Conservation (phyloP, 2,888 invertebrate species). For the Priocnemis perturbator region DNA sequence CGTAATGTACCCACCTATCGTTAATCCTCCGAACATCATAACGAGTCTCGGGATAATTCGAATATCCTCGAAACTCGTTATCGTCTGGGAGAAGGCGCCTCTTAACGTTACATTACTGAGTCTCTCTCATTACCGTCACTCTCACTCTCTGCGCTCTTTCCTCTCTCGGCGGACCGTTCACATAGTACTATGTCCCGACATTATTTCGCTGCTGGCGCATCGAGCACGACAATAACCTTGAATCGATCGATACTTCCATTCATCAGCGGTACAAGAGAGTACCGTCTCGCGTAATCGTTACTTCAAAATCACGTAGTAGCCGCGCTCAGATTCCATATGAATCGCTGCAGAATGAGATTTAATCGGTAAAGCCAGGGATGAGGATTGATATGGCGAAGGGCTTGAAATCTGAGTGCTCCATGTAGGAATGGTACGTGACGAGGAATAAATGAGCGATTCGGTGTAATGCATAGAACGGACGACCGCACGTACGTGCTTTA, state of each 20-base stretch:
- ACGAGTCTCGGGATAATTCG: conserved; percentile 47
- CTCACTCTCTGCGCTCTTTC: neutral
- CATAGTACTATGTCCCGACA: neutral
- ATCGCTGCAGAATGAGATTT: conserved; percentile 27
- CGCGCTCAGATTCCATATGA: neutral
- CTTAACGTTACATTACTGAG: conserved; percentile 21
- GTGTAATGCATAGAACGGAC: conserved; percentile 26
- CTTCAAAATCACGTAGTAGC: no score
- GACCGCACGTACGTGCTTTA: neutral
- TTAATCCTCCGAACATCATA: conserved; percentile 49
- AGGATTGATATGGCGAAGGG: conserved; percentile 36
- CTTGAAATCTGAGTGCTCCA: conserved; percentile 2
- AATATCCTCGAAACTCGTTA: conserved; percentile 48
- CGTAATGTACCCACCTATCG: conserved; percentile 39
- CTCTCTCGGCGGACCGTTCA: conserved; percentile 23
- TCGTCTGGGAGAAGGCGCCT: conserved; percentile 15
- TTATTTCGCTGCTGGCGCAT: no score
- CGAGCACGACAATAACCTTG: no score
- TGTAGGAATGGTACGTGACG: conserved; percentile 22
- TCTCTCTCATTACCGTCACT: neutral
- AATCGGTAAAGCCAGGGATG: conserved; percentile 36
- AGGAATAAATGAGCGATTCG: conserved; percentile 38
- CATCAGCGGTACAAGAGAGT: no score
- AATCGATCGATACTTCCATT: no score
- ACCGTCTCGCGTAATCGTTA: no score